Evolutionary conservation across 2,113 vertebrate species (phyloP).

Genomic region (Panthera tigris): DNA sequence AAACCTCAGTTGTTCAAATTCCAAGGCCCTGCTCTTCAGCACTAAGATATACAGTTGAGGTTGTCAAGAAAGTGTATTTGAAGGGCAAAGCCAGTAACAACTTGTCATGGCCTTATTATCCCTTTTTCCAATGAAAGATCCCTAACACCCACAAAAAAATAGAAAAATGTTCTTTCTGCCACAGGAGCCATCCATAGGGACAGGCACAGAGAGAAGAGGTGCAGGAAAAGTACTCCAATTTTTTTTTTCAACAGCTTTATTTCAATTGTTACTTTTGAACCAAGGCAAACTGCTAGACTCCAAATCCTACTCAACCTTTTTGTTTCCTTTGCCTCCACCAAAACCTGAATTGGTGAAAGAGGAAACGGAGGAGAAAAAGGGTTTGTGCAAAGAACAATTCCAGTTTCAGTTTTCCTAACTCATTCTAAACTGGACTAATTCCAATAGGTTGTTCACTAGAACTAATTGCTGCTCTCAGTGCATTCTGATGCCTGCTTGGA

Average conservation of each 20-base stretch:
- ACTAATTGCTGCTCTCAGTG: background rate
- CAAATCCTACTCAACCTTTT: background rate
- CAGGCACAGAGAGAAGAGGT: background rate
- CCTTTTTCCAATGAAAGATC: background rate
- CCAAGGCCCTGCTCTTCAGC: background rate
- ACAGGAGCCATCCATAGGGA: background rate
- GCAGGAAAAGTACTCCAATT: background rate
- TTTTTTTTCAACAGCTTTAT: conserved; percentile 29
- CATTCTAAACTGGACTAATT: background rate
- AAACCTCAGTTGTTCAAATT: background rate
- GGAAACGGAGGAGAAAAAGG: background rate
- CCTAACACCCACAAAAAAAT: background rate
- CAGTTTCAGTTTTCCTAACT: background rate
- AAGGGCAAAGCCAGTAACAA: background rate
- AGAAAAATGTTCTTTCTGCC: background rate
- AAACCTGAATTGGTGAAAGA: background rate
- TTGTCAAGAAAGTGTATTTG: background rate
- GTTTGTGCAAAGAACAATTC: background rate
- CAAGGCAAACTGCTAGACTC: conserved; percentile 16
- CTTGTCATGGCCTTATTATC: background rate
- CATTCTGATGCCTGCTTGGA: background rate
- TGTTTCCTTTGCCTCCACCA: background rate
- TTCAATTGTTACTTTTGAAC: background rate
- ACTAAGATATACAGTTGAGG: fast-evolving
- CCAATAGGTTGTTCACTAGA: background rate